phyloP scores from a whole-genome alignment of 2,888 invertebrate species.

The Linnaemya tessellans region DNA sequence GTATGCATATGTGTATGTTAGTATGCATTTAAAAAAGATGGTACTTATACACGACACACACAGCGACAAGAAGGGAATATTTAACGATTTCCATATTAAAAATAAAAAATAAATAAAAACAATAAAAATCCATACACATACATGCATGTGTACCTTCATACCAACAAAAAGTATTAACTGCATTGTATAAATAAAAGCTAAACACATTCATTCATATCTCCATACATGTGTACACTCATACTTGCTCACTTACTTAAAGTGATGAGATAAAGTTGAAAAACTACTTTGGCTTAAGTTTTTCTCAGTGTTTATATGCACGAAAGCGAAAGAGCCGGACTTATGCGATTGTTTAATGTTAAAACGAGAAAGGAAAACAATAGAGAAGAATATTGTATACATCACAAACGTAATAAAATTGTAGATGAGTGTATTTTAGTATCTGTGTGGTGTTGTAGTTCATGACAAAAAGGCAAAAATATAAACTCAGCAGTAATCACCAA shows the following conservation, averaged over 20 bases:
- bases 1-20: no score
- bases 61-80: conserved; percentile 40
- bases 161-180: conserved; percentile 18
- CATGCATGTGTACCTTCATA: not conserved
- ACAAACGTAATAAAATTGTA: conserved; percentile 19
- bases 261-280: conserved; percentile 52
- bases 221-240: not conserved
- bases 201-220: not conserved
- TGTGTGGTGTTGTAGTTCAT: conserved; percentile 59
- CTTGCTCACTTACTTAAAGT: conserved; percentile 12
- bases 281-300: conserved; percentile 49
- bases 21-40: not conserved
- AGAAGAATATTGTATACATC: conserved; percentile 36
- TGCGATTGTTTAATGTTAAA: conserved; percentile 5
- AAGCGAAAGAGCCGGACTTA: conserved; percentile 66
- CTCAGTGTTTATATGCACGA: conserved; percentile 57
- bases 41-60: conserved; percentile 29
- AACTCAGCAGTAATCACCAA: conserved; percentile 45
- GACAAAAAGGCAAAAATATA: conserved; percentile 28
- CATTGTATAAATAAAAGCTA: conserved; percentile 24
- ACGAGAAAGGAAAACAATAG: conserved; percentile 43
- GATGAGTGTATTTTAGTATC: conserved; percentile 27
- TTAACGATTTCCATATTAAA: conserved; percentile 54
- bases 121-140: conserved; percentile 27
- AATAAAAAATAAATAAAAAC: conserved; percentile 20